phyloP scores from a whole-genome alignment of 2,888 invertebrate species.

The Hipparchia sbordonii region DNA sequence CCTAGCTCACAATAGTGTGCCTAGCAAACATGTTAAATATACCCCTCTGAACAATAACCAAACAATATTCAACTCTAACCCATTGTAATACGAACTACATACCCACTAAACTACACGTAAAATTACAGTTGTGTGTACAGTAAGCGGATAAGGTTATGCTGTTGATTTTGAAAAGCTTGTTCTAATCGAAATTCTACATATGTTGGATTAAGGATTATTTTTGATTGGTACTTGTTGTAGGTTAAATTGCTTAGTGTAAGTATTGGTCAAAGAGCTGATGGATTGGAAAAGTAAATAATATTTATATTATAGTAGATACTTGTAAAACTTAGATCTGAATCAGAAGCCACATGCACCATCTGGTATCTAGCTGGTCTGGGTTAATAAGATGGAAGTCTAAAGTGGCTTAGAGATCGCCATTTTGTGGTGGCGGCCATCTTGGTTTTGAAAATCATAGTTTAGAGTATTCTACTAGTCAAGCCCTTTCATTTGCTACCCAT shows the following conservation, averaged over 20 bases:
- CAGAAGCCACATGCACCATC: too few species aligned
- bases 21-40: conserved; percentile 34
- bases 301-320: too few species aligned
- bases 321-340: too few species aligned
- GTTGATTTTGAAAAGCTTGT: conserved; percentile 1
- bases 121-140: conserved; percentile 8
- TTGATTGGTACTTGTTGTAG: conserved; percentile 10
- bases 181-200: conserved; percentile 19
- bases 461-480: too few species aligned
- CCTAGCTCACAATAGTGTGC: conserved; percentile 48
- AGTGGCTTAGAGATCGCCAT: too few species aligned
- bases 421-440: too few species aligned
- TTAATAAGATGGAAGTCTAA: too few species aligned
- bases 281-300: neutral
- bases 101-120: neutral
- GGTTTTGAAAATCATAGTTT: too few species aligned
- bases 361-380: too few species aligned
- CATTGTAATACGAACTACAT: conserved; percentile 16
- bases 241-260: neutral
- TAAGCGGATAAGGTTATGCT: conserved; percentile 4
- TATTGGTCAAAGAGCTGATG: conserved; percentile 8
- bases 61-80: conserved; percentile 13
- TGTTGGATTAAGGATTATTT: conserved; percentile 1
- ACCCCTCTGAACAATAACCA: conserved; percentile 14
- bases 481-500: too few species aligned